phyloP scores from a whole-genome alignment of 2,888 invertebrate genomes.

The Polyommatus icarus region DNA sequence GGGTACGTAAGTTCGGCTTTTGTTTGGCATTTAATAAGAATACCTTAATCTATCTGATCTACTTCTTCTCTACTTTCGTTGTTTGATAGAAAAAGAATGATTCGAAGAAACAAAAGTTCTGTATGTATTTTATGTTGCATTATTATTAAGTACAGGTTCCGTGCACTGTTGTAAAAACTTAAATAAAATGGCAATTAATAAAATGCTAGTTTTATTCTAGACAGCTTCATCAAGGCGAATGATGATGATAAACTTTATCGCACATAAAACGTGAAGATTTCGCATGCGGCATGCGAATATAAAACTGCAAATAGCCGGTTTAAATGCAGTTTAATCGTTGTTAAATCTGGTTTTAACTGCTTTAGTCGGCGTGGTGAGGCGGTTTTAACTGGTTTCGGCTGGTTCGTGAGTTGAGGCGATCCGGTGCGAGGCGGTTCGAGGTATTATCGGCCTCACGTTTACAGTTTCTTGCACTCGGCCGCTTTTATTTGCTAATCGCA shows the following conservation, averaged over 20 bases:
- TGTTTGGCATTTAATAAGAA: too few species aligned
- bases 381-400: background rate
- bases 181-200: too few species aligned
- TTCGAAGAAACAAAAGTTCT: too few species aligned
- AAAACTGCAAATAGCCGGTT: conserved; percentile 17
- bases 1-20: too few species aligned
- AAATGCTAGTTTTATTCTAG: background rate
- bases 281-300: conserved; percentile 9
- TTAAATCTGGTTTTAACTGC: conserved; percentile 1
- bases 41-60: too few species aligned
- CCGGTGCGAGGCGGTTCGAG: conserved; percentile 26
- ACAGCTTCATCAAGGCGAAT: background rate
- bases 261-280: background rate
- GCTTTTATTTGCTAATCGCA: conserved; percentile 44
- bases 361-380: background rate
- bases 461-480: conserved; percentile 43
- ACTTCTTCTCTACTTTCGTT: too few species aligned
- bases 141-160: too few species aligned
- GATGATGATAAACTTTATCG: background rate
- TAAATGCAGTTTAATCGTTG: conserved; percentile 11
- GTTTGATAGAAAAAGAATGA: too few species aligned
- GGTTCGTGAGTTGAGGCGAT: background rate
- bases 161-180: too few species aligned
- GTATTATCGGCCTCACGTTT: conserved; percentile 41
- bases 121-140: too few species aligned